These are phyloP conservation scores for Odobenus rosmarus DNA, from an alignment of 2,113 vertebrate species.

Conservation along the genomic window DNA sequence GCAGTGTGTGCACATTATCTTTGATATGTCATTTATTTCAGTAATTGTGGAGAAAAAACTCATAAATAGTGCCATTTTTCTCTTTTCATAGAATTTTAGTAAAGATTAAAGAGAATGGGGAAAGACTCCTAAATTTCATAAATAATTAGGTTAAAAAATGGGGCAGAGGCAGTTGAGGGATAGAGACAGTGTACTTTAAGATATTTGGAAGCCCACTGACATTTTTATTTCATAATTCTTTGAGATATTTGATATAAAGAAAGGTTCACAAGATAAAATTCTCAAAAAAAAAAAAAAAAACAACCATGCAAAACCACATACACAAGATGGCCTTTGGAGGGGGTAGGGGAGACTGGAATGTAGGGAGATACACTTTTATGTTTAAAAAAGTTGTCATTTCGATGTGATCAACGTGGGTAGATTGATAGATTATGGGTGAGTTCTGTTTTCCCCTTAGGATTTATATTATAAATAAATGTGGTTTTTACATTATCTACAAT, in stretches of 20 bases:
- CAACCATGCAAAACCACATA: neutral
- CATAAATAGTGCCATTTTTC: neutral
- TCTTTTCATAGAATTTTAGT: neutral
- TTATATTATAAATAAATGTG: neutral
- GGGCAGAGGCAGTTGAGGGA: neutral
- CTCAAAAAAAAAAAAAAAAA: neutral
- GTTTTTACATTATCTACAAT: neutral
- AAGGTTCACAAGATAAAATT: neutral
- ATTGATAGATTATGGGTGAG: neutral
- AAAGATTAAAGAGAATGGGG: neutral
- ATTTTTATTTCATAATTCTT: neutral
- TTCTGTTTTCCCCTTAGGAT: neutral
- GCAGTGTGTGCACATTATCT: neutral
- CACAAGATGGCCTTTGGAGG: neutral
- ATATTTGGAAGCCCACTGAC: neutral
- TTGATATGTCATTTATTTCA: neutral
- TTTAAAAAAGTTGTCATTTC: neutral
- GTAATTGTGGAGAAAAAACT: neutral
- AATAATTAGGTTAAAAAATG: neutral
- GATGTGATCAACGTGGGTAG: rapidly evolving
- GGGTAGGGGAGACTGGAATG: rapidly evolving
- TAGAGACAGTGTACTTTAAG: neutral
- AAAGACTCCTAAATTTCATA: neutral
- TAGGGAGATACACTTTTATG: neutral
- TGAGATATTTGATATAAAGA: neutral